These are phyloP conservation scores for Nannospalax galili DNA, from an alignment of 2,113 vertebrate species.

Conservation along the genomic window DNA sequence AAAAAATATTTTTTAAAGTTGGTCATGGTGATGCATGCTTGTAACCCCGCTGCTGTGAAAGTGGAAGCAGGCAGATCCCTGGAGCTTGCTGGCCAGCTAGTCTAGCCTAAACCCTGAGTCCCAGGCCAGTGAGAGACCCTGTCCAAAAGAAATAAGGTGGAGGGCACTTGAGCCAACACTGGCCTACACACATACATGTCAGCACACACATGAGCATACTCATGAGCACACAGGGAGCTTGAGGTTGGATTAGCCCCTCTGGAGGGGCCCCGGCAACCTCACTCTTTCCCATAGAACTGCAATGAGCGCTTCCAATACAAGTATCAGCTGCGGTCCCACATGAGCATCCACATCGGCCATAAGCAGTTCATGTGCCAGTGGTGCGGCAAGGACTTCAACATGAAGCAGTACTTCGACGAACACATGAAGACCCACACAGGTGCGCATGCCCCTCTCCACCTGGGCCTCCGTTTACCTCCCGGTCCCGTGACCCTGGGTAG, in stretches of 20 bases:
- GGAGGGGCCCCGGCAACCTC: neutral
- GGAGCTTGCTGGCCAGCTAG: neutral
- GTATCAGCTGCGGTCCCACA: constrained; percentile 98
- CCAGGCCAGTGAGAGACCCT: neutral
- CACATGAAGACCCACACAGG: constrained; percentile 92
- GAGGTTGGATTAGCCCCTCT: neutral
- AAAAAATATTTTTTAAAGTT: neutral
- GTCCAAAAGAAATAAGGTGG: neutral
- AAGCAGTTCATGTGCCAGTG: constrained; percentile 99
- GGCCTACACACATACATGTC: neutral
- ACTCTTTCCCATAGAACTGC: constrained; percentile 89
- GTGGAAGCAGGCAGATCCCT: no score
- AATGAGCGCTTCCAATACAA: constrained; percentile 96
- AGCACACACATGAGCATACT: accelerated
- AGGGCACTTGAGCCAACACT: neutral
- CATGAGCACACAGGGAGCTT: neutral
- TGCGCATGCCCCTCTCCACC: neutral
- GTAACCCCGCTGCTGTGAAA: neutral
- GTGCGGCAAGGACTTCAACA: constrained; percentile 99
- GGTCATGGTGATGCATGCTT: neutral
- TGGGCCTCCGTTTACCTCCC: neutral
- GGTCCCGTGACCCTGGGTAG: neutral
- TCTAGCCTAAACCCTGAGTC: neutral
- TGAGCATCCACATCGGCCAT: constrained; percentile 98
- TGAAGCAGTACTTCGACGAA: constrained; percentile 99